These are phyloP conservation scores for Brachycybe producta DNA, from an alignment of 2,888 invertebrate genomes.

Conservation along the genomic window DNA sequence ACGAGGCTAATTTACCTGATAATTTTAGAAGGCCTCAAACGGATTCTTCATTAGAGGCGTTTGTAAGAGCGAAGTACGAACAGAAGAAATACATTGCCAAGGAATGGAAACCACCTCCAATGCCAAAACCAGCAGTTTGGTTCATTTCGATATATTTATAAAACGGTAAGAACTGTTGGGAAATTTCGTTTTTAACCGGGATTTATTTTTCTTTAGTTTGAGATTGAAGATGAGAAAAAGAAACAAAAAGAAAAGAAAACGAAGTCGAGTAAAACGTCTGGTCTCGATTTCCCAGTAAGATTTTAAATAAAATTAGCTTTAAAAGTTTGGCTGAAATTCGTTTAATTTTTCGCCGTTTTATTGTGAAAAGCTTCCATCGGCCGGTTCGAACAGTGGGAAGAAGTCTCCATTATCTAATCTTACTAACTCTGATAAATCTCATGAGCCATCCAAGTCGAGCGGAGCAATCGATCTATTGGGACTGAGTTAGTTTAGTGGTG, in stretches of 20 bases:
- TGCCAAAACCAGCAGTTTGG: constrained; percentile 57
- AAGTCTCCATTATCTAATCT: not conserved
- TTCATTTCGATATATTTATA: not conserved
- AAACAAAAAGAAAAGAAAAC: constrained; percentile 10
- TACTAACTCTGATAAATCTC: not conserved
- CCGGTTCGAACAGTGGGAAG: not conserved
- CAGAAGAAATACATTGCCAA: constrained; percentile 95
- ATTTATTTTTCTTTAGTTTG: constrained; percentile 10
- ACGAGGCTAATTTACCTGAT: constrained; percentile 92
- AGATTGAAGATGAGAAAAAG: constrained; percentile 14
- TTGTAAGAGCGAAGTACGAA: constrained; percentile 96
- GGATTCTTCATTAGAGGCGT: constrained; percentile 80
- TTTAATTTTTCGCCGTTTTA: not conserved
- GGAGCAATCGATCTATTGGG: constrained; percentile 41
- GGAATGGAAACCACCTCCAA: constrained; percentile 83
- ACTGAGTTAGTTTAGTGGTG: constrained; percentile 32
- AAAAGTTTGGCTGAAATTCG: not conserved
- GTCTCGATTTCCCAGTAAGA: constrained; percentile 1
- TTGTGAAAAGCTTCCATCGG: not conserved
- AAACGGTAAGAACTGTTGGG: too few species aligned
- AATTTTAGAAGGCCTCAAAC: constrained; percentile 90
- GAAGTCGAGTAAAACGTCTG: not conserved
- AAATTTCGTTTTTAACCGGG: not conserved
- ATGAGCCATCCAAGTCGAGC: not conserved
- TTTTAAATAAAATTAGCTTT: not conserved